Conservation (phyloP, 2,113 vertebrate genomes). For the Mormyrus iriodes region DNA sequence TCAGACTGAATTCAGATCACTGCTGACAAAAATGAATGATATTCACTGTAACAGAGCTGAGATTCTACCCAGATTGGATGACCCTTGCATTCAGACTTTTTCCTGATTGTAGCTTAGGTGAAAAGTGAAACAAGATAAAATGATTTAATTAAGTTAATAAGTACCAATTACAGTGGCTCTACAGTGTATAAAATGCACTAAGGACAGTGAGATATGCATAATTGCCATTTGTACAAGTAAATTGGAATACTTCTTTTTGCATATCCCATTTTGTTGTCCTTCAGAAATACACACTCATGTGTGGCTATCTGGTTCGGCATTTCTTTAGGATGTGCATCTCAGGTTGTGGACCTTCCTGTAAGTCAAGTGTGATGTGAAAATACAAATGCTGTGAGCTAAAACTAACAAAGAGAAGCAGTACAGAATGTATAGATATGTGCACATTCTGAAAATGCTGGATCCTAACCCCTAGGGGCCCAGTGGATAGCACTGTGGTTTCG, state of each 20-base stretch:
- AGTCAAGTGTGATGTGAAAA: not conserved
- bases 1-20: not conserved
- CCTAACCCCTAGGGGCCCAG: not conserved
- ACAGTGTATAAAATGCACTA: not conserved
- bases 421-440: not conserved
- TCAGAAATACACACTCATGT: not conserved
- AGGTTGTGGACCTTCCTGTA: not conserved
- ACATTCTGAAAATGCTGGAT: not conserved
- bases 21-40: too few species aligned
- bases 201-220: not conserved
- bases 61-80: not conserved
- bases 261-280: not conserved
- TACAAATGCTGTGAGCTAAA: not conserved
- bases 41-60: not conserved
- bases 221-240: not conserved
- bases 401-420: not conserved
- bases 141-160: not conserved
- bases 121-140: not conserved
- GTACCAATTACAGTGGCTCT: not conserved
- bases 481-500: not conserved
- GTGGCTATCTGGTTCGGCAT: not conserved
- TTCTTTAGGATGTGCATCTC: not conserved
- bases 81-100: not conserved
- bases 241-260: not conserved
- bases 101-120: not conserved